These are phyloP conservation scores for Drosophila demipolita DNA, from an alignment of 2,888 invertebrate genomes.

Conservation along the genomic window DNA sequence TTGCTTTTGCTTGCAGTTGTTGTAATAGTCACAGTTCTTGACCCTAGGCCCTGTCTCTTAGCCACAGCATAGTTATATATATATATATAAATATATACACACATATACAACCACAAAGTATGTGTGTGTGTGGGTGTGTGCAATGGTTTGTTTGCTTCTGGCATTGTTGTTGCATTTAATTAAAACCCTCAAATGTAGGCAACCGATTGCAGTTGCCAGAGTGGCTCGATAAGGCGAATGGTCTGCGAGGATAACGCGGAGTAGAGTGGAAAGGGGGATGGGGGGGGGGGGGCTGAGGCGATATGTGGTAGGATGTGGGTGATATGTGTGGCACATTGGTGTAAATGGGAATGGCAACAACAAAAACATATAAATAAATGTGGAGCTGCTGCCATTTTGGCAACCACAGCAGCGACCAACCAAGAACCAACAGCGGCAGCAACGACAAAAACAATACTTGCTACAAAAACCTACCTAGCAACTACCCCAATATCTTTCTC, in stretches of 20 bases:
- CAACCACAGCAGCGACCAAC: constrained; percentile 45
- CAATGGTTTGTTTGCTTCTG: constrained; percentile 61
- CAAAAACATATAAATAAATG: constrained; percentile 62
- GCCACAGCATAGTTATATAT: neutral
- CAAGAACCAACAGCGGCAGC: constrained; percentile 21
- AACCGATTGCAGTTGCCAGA: constrained; percentile 52
- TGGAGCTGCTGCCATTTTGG: constrained; percentile 55
- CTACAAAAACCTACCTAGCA: constrained; percentile 24
- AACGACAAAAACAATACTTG: constrained; percentile 30
- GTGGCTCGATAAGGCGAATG: constrained; percentile 31
- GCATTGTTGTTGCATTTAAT: constrained; percentile 77
- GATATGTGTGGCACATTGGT: neutral
- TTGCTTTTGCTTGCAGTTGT: constrained; percentile 24
- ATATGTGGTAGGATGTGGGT: neutral
- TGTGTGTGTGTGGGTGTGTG: constrained; percentile 27
- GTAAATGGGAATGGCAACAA: constrained; percentile 49
- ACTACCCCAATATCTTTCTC: neutral
- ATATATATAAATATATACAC: neutral
- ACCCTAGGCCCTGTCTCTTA: constrained; percentile 19
- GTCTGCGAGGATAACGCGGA: neutral
- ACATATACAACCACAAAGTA: constrained; percentile 1
- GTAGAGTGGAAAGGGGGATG: neutral
- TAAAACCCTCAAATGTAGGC: constrained; percentile 75
- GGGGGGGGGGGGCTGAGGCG: neutral
- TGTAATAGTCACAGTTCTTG: constrained; percentile 59